Base-by-base conservation (phyloP, 1,140 invertebrate genomes). In the Branchinecta lynchi region DNA sequence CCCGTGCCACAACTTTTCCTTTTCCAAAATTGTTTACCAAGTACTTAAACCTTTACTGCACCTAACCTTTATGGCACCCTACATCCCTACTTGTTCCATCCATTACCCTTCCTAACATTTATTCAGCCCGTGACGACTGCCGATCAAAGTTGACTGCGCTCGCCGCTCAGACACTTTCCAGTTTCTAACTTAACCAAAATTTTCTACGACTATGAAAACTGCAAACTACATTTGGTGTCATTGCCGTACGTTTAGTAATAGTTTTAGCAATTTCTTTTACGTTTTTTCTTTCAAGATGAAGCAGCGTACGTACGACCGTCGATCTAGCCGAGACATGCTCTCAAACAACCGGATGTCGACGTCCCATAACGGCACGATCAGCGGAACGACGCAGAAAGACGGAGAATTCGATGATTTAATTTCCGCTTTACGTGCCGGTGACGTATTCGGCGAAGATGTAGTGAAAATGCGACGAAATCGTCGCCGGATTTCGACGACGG, bases 371-470 rank as follows among this genome's bases (percentile, higher is more conserved):
- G 12, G 12, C 12, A 15, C 51, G 12, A 60, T 20, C 12, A 60
- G 17, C 17, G 12, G 12, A 60, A 3, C 51, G 3, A 60, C 51
- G 12, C 51, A 60, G 17, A 12, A 60, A 20, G 51, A 91, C 74
- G 89, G 89, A 70, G 95, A 98, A 80, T 98, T 98, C 80, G 95
- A 98, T 77, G 93, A 97, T 79, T 80, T 98, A 44, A 98, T 98
- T 75, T 96, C 92, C 3, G 95, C 95, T 0, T 79, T 98, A 17
- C 81, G 94, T 74, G 96, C 93, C 0, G 96, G 95, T 0, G 95
- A 98, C 77, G 93, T 98, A 0, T 98, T 98, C 77, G 93, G 93
- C 0, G 94, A 98, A 77, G 94, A 98, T 77, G 90, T 97, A 72
- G 92, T 90, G 44, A 93, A 93, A 77, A 90, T 92, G 78, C 91